Evolutionary conservation across 1,140 invertebrate genomes (phyloP), one percentile per base, ranked within the genome.

Genomic region (Rhagoletis zephyria): DNA sequence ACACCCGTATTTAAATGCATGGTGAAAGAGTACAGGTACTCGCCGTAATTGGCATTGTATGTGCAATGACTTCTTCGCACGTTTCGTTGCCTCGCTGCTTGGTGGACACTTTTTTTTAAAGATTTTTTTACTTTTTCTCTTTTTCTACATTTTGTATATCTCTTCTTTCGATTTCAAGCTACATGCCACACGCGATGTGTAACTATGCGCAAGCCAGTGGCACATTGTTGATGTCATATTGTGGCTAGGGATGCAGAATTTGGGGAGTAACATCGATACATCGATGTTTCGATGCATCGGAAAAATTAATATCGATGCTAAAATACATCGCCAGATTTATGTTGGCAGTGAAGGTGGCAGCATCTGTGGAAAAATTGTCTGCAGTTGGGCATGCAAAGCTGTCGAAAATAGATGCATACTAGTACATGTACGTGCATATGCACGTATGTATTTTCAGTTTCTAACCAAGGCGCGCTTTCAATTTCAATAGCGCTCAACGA

Each of bases 161-260:
- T 30, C 30, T 81, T 81, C 14, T 81, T 81, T 56, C 48, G 19
- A 9, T 81, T 56, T 56, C n/a, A 81, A 56, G 48, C 48, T 81
- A 16, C 74, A 56, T 81, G 74, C 74, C 14, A 59, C 74, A 81
- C 74, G 74, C 74, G 74, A 81, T 81, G 74, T 81, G 74, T n/a
- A 81, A 56, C 48, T 56, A 51, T 81, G 48, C 10, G 74, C 16
- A 81, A 19, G 48, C 48, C 19, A 56, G 74, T 81, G 74, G 74
- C 74, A 81, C 7, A 56, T 81, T 81, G 45, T 30, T 81, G 74
- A 81, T 48, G 74, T 81, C 74, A 81, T 51, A 30, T 30, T 30
- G 30, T 30, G 30, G 30, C 30, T 30, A 30, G 30, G 30, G 30
- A 30, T 30, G 30, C 30, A 30, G 30, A 30, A 30, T 30, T 30